Evolutionary conservation across 2,888 invertebrate species (phyloP).

Genomic region (Leptopterna dolabrata): DNA sequence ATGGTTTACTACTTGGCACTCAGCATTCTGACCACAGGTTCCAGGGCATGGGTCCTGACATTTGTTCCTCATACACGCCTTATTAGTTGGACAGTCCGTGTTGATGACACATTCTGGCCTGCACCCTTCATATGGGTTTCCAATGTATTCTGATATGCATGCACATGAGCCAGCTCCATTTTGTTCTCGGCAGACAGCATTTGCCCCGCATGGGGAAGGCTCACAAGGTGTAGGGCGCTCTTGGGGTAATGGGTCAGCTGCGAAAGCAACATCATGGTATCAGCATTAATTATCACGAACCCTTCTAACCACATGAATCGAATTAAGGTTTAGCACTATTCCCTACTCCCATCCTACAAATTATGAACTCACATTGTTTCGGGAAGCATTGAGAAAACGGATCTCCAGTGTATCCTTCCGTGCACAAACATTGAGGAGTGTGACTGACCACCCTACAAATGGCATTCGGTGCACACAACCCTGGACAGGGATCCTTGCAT

Average conservation of each 20-base stretch:
- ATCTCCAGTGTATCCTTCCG: constrained; percentile 65
- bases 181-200: constrained; percentile 80
- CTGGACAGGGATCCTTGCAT: constrained; percentile 80
- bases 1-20: constrained; percentile 76
- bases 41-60: constrained; percentile 78
- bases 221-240: constrained; percentile 72
- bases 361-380: constrained; percentile 59
- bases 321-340: too few species aligned
- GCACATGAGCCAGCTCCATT: constrained; percentile 80
- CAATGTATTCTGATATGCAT: constrained; percentile 77
- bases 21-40: constrained; percentile 76
- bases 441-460: constrained; percentile 80
- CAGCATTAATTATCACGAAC: too few species aligned
- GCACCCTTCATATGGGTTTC: constrained; percentile 79
- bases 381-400: constrained; percentile 64
- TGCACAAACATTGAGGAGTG: constrained; percentile 73
- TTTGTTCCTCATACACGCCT: constrained; percentile 75
- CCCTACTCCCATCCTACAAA: not conserved
- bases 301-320: too few species aligned
- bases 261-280: not conserved
- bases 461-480: constrained; percentile 79
- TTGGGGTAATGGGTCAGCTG: constrained; percentile 56
- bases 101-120: constrained; percentile 75
- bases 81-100: constrained; percentile 74
- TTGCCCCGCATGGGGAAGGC: constrained; percentile 78